Evolutionary conservation across 2,113 vertebrate genomes (phyloP), one percentile per base, ranked within the genome.

Genomic region (Pygoscelis adeliae): DNA sequence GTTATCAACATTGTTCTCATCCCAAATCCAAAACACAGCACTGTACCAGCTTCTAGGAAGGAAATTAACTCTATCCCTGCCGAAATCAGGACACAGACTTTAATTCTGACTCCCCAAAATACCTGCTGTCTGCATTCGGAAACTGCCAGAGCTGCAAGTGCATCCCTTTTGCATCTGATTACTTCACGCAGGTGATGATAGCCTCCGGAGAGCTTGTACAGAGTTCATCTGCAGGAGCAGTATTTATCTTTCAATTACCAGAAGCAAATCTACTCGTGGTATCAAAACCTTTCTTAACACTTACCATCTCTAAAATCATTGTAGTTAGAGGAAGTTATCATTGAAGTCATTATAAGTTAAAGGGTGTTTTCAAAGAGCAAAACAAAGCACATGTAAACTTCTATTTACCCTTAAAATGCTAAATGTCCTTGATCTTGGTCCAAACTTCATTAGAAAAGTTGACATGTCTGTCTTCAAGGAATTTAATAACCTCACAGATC

Each of bases 171-270:
- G 82, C 91, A 6, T 96, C 87, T 62, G 98, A 98, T 67, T 98
- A 98, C 49, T 94, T 99, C 72, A 6, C 2, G 1, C 5, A 3
- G 11, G 11, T 92, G n/a, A 73, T 98, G n/a, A 73, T 98, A 47
- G 83, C 85, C 30, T 69, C 73, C 1, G 14, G 95, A n/a, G 81
- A 44, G 3, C 97, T 98, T 97, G 93, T 98, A 44, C 70, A 7
- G 13, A 63, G 93, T 90, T 96, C 98, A 40, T 86, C 91, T 29
- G 90, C 73, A 96, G 81, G 84, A 83, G 30, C 17, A 99, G 1
- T 97, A 98, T 89, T 82, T 99, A 17, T 98, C 98, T 0, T 99
- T 98, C 91, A 99, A 97, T 95, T 99, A 94, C 83, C 85, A 59
- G 25, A 11, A 96, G 1, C 56, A 91, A 79, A 6, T 5, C 9